Evolutionary conservation across 2,888 invertebrate genomes (phyloP), one percentile per base, ranked within the genome.

Genomic region (Steinernema scapterisci): DNA sequence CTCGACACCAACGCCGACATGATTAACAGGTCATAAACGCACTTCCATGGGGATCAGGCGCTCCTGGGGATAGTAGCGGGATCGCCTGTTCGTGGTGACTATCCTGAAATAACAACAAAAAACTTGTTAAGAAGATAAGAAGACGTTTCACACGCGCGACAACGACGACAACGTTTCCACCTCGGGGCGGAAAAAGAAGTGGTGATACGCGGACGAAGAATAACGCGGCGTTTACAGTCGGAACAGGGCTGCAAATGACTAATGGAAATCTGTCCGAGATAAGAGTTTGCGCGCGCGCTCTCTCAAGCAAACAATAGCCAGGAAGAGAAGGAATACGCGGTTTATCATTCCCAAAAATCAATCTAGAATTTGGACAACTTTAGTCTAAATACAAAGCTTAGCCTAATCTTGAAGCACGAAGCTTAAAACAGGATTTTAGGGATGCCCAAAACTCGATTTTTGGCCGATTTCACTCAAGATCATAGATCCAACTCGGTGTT

Each of bases 1-100:
- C 63, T 63, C 63, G 63, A 63, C 63, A 63, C 63, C 63, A 63
- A 25, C 27, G 63, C 38, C 63, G 63, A 63, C 63, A 63, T 63
- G 27, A 27, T 63, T 16, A 38, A 27, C 6, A 31, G 11, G 63
- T 63, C 63, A 63, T 27, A 63, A 63, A 63, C 63, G 63, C 63
- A 63, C 63, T 63, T 63, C 63, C 63, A 63, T 63, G 21, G 27
- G 52, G 21, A 11, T 31, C 13, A 31, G 63, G 63, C 63, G 16
- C 54, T 25, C 63, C 27, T 25, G 16, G 27, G 9, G 63, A 38
- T 25, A 31, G 63, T 63, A 31, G 38, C 38, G 38, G 19, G 63
- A 31, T 63, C 9, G 63, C 63, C 63, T 63, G 16, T 63, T 21
- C n/a, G 31, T 38, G 38, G n/a, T 6, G 63, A 63, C 63, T 63